A percentile compares a stretch with the other conserved stretches of the same genome.
phyloP scores from a whole-genome alignment of 2,888 invertebrate species.

The Torymus auratus region DNA sequence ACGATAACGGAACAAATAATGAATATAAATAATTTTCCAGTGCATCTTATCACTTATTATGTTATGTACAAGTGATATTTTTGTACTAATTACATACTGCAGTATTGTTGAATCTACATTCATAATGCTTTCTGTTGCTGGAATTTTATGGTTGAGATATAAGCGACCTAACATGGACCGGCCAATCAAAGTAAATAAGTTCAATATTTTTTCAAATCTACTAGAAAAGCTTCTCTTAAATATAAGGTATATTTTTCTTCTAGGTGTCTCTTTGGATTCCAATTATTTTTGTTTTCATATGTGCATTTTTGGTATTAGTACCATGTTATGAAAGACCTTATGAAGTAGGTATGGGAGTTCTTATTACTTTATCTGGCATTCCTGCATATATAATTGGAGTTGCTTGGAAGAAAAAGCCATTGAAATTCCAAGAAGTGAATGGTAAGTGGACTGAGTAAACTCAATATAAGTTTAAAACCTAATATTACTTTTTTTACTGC shows the following conservation, averaged over 20 bases:
- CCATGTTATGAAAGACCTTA: slow-evolving; percentile 88
- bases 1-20: too few relatives aligned
- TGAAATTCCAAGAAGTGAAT: slow-evolving; percentile 79
- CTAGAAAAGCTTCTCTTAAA: neutral
- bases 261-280: slow-evolving; percentile 87
- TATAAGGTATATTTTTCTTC: neutral
- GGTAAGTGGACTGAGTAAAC: slow-evolving; percentile 77
- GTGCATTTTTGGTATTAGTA: slow-evolving; percentile 87
- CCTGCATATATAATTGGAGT: slow-evolving; percentile 89
- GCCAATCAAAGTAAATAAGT: slow-evolving; percentile 86
- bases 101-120: slow-evolving; percentile 96
- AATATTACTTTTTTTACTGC: neutral
- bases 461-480: slow-evolving; percentile 15
- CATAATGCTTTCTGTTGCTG: slow-evolving; percentile 90
- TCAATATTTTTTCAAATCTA: too few relatives aligned
- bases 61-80: slow-evolving; percentile 90
- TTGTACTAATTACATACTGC: slow-evolving; percentile 92
- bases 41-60: slow-evolving; percentile 90
- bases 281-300: slow-evolving; percentile 85
- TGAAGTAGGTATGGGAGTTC: slow-evolving; percentile 87
- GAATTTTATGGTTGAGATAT: slow-evolving; percentile 89
- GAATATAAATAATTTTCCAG: slow-evolving; percentile 77
- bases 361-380: slow-evolving; percentile 89
- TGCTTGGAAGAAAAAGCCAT: slow-evolving; percentile 82
- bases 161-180: slow-evolving; percentile 87